Percentiles rank a stretch among this genome's conserved stretches.
phyloP scores from a whole-genome alignment of 1,140 invertebrate species.

The Spodoptera frugiperda region DNA sequence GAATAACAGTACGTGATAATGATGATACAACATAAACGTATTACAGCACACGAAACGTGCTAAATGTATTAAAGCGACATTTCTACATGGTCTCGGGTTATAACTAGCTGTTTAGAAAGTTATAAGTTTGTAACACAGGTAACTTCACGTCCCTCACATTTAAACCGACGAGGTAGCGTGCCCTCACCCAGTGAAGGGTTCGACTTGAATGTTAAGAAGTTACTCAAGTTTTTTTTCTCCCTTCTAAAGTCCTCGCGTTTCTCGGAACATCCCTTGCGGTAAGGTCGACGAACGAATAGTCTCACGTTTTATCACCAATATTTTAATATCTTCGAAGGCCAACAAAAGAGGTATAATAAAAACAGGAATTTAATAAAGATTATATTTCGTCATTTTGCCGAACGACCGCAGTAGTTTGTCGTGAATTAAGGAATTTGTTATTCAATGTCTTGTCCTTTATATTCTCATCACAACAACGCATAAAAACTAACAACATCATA shows the following conservation, averaged over 20 bases:
- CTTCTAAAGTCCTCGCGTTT: slow-evolving; percentile 2
- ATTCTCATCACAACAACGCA: not conserved
- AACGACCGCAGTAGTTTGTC: slow-evolving; percentile 1
- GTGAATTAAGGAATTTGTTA: not conserved
- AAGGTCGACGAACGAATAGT: slow-evolving; percentile 24
- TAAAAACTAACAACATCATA: not conserved
- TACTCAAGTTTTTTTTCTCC: slow-evolving; percentile 22
- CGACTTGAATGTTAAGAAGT: slow-evolving; percentile 37
- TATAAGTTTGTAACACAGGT: slow-evolving; percentile 43
- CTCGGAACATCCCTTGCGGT: slow-evolving; percentile 25
- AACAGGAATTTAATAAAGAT: slow-evolving; percentile 11
- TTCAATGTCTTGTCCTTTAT: not conserved
- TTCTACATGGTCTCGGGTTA: slow-evolving; percentile 11
- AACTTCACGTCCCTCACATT: slow-evolving; percentile 1
- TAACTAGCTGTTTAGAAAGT: slow-evolving; percentile 11
- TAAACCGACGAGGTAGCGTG: not conserved
- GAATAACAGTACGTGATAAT: slow-evolving; percentile 7
- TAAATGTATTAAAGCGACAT: not conserved
- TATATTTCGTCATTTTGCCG: slow-evolving; percentile 18
- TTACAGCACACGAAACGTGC: not conserved
- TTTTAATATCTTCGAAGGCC: slow-evolving; percentile 15
- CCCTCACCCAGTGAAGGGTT: slow-evolving; percentile 29
- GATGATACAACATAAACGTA: not conserved
- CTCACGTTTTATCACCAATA: slow-evolving; percentile 32
- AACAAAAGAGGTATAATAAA: slow-evolving; percentile 1